Base-by-base conservation (phyloP, 2,797 vertebrate species). In the Parambassis ranga region DNA sequence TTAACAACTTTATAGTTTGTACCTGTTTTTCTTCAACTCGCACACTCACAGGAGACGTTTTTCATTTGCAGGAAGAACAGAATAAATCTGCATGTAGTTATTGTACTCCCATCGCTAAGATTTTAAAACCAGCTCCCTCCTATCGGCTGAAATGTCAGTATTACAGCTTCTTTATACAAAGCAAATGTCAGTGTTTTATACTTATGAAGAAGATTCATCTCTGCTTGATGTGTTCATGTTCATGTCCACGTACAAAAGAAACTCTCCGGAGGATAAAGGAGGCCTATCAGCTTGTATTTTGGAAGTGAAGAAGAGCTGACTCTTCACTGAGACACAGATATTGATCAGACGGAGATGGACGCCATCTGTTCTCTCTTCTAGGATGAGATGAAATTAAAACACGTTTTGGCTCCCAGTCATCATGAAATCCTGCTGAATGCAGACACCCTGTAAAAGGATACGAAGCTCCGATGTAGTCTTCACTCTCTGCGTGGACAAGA, bases 361-460 rank as follows among this genome's bases (percentile, higher is more conserved):
- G 18, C 19, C 16, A 22, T 71, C 52, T 8, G 53, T n/a, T 15
- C 22, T 37, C 28, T 7, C 22, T 33, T 23, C 50, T 39, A n/a
- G n/a, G n/a, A n/a, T n/a, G n/a, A n/a, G n/a, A n/a, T n/a, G n/a
- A n/a, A n/a, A n/a, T n/a, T n/a, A n/a, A n/a, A n/a, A n/a, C n/a
- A n/a, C n/a, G n/a, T n/a, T n/a, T n/a, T n/a, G n/a, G n/a, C n/a
- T n/a, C n/a, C n/a, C n/a, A n/a, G n/a, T n/a, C n/a, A n/a, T n/a
- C n/a, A n/a, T n/a, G n/a, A n/a, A n/a, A n/a, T n/a, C n/a, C n/a
- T n/a, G n/a, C n/a, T n/a, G n/a, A 30, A 23, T 43, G 26, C 4
- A 30, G 24, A 15, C 3, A 18, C 5, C 65, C 2, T 41, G 23
- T 14, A 32, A 94, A n/a, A 97, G 93, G 97, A 99, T 99, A 98